A percentile compares a stretch with the other conserved stretches of the same genome.
Conservation (phyloP, 30 jellyfish, hydroid and myxozoan species). For the Phacellophora camtschatica region DNA sequence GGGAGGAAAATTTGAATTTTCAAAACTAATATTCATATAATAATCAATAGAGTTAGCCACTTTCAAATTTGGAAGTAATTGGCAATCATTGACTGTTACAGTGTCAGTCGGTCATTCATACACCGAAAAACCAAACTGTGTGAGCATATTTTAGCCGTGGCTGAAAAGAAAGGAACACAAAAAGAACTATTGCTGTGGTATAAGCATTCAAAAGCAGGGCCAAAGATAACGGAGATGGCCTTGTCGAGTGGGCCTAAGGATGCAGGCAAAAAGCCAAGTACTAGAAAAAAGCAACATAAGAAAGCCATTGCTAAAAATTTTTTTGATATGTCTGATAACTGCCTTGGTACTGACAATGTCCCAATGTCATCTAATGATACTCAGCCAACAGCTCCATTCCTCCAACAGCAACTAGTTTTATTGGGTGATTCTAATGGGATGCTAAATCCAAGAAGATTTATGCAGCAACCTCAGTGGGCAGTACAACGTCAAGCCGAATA, state of each 20-base stretch:
- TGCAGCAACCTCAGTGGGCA: not conserved
- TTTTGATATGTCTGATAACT: not conserved
- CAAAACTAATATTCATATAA: no score
- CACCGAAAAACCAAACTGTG: not conserved
- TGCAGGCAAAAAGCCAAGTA: not conserved
- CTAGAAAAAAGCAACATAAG: not conserved
- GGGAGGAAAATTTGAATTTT: no score
- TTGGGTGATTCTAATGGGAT: not conserved
- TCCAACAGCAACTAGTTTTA: not conserved
- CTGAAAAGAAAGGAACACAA: not conserved
- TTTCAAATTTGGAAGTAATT: no score
- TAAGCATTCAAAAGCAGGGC: not conserved
- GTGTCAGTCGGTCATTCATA: not conserved
- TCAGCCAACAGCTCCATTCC: not conserved
- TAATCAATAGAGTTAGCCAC: no score
- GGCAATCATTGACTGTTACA: no score
- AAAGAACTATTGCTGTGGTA: not conserved
- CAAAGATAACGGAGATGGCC: not conserved
- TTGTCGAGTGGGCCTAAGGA: not conserved
- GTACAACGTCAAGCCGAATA: not conserved
- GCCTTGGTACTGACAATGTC: not conserved
- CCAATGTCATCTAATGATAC: not conserved
- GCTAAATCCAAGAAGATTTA: not conserved
- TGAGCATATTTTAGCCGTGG: not conserved
- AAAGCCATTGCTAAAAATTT: not conserved